A percentile compares a stretch with the other conserved stretches of the same genome.
These are phyloP conservation scores for Panzeria rudis DNA, from an alignment of 2,888 invertebrate species.

Conservation along the genomic window DNA sequence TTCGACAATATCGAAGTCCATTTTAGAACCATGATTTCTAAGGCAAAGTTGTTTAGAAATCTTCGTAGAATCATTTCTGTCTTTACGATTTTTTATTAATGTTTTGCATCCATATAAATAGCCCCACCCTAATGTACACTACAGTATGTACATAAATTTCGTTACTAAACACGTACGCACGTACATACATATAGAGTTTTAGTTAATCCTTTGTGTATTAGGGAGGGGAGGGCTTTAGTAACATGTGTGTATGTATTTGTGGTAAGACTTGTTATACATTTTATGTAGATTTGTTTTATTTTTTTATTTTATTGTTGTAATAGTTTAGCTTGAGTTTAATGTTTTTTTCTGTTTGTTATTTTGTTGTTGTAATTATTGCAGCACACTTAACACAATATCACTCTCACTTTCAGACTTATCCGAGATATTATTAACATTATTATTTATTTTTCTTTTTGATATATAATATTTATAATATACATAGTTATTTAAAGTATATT, in stretches of 20 bases:
- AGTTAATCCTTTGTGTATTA: neutral
- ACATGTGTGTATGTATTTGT: neutral
- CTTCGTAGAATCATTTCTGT: too few relatives aligned
- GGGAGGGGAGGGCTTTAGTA: neutral
- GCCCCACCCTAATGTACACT: too few relatives aligned
- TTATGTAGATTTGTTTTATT: neutral
- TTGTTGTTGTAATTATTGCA: conserved; percentile 76
- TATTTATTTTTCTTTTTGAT: conserved; percentile 27
- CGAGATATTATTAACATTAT: conserved; percentile 76
- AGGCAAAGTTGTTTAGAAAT: too few relatives aligned
- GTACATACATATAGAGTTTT: neutral
- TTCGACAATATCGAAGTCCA: too few relatives aligned
- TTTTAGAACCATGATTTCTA: too few relatives aligned
- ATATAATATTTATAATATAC: conserved; percentile 63
- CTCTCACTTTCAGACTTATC: conserved; percentile 84
- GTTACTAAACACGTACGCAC: too few relatives aligned
- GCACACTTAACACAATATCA: conserved; percentile 83
- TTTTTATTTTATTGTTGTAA: conserved; percentile 45
- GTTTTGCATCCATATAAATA: too few relatives aligned
- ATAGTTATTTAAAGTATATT: conserved; percentile 65
- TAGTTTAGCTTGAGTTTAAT: conserved; percentile 46
- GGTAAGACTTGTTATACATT: conserved; percentile 45
- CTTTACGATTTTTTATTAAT: too few relatives aligned
- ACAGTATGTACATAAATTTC: too few relatives aligned
- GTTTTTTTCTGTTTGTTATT: conserved; percentile 61